Percentiles rank a stretch among this genome's conserved stretches.
Conservation (phyloP, 2,113 vertebrate genomes). For the Notechis scutatus region DNA sequence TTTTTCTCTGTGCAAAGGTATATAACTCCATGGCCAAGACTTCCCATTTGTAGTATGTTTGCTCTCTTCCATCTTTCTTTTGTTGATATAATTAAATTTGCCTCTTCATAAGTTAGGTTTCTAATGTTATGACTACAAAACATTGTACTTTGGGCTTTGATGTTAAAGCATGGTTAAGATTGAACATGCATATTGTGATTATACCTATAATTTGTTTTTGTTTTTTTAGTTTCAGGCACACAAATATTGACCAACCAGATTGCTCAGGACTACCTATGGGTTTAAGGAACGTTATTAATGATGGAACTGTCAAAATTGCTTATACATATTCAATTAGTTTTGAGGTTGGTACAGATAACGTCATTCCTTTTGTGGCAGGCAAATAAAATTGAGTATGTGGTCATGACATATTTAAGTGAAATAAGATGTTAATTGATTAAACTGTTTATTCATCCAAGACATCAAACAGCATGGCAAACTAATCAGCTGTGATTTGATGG, state of each 20-base stretch:
- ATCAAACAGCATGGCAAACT: neutral
- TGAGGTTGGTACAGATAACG: slow-evolving; percentile 69
- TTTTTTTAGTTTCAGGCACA: slow-evolving; percentile 80
- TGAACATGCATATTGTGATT: neutral
- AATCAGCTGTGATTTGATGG: neutral
- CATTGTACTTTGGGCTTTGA: neutral
- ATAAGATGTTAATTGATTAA: neutral
- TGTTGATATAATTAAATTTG: neutral
- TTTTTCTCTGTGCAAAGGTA: neutral
- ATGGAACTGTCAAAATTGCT: slow-evolving; percentile 73
- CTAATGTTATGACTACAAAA: neutral
- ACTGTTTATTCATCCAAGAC: neutral
- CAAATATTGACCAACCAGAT: slow-evolving; percentile 68
- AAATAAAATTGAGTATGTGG: neutral
- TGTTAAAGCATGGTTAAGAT: neutral
- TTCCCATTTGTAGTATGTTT: neutral
- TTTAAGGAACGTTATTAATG: slow-evolving; percentile 75
- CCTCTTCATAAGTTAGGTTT: neutral
- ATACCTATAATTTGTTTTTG: neutral
- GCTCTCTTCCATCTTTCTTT: neutral
- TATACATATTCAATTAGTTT: slow-evolving; percentile 91
- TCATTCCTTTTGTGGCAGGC: neutral
- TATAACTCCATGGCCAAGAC: neutral
- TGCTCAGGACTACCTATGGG: slow-evolving; percentile 88
- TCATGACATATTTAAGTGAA: neutral